Evolutionary conservation across 2,888 invertebrate genomes (phyloP).

Genomic region (Sminthurinus aureus): DNA sequence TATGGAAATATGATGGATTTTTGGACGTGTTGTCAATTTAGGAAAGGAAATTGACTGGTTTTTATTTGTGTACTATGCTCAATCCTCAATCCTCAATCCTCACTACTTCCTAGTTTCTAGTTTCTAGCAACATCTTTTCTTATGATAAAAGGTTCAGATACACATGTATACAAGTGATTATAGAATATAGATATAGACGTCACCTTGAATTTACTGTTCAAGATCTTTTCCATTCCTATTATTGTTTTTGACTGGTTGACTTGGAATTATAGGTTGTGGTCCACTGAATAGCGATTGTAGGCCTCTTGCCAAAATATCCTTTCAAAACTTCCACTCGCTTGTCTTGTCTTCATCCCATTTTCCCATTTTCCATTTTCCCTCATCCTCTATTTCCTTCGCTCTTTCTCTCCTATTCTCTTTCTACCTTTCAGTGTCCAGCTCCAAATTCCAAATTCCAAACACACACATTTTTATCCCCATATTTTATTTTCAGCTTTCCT

Average conservation of each 20-base stretch:
- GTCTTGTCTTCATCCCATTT: neutral
- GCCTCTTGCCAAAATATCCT: conserved; percentile 39
- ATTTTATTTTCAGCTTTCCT: neutral
- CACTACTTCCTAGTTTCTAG: too few species aligned
- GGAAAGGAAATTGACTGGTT: neutral
- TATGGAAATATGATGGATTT: neutral
- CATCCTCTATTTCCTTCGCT: conserved; percentile 35
- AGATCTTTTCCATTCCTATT: neutral
- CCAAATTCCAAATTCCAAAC: neutral
- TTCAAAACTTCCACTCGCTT: conserved; percentile 11
- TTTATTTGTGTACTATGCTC: too few species aligned
- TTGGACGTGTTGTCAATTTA: neutral
- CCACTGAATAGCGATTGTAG: conserved; percentile 47
- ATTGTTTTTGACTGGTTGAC: conserved; percentile 17
- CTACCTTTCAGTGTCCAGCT: neutral
- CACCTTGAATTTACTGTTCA: conserved; percentile 4
- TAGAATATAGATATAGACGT: neutral
- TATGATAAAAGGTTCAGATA: too few species aligned
- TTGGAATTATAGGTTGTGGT: conserved; percentile 28
- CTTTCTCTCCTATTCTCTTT: conserved; percentile 5
- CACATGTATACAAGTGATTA: neutral
- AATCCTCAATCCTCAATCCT: too few species aligned
- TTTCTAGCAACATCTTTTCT: too few species aligned
- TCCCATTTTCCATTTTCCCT: conserved; percentile 25
- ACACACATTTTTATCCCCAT: neutral